Evolutionary conservation across 2,888 invertebrate genomes (phyloP), one percentile per base, ranked within the genome.

Genomic region (Drosophila meridionalis): DNA sequence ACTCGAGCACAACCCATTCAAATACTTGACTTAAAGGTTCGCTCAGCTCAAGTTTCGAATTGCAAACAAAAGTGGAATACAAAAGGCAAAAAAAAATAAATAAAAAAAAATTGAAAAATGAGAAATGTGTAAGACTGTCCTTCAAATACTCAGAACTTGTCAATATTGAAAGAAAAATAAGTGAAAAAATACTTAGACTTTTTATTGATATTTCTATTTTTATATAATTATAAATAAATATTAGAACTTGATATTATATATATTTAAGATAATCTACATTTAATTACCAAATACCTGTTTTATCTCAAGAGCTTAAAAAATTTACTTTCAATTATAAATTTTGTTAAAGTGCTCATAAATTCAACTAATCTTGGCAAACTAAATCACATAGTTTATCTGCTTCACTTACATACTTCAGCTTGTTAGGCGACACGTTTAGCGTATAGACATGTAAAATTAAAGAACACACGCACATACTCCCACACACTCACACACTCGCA

Each of bases 311-410:
- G 36, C 11, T 12, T 11, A 40, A 14, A 40, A 20, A 20, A 20
- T 20, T 20, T 32, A 6, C 6, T 9, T 30, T 30, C 9, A 30
- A 32, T n/a, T 14, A 14, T 53, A 55, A 55, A 38, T 38, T 26
- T 14, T 28, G 28, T 38, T 14, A 55, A 55, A 38, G 4, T 12
- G 14, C 36, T 20, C 34, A 52, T 52, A 55, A 55, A 38, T 55
- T 53, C 28, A 11, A 20, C 14, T 59, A 55, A 62, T 47, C 63
- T 30, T 9, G 1, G 34, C 12, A 9, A 74, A 48, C 14, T 52
- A 20, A 45, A 55, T 64, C 34, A 61, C 63, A 58, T 62, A 76
- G 76, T 76, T 80, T 32, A 65, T 60, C 42, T 57, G 20, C 52
- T 43, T 45, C 30, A 6, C 14, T 9, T 14, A 20, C 11, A 8